phyloP scores from a whole-genome alignment of 2,888 invertebrate species.

The Dugesia japonica region DNA sequence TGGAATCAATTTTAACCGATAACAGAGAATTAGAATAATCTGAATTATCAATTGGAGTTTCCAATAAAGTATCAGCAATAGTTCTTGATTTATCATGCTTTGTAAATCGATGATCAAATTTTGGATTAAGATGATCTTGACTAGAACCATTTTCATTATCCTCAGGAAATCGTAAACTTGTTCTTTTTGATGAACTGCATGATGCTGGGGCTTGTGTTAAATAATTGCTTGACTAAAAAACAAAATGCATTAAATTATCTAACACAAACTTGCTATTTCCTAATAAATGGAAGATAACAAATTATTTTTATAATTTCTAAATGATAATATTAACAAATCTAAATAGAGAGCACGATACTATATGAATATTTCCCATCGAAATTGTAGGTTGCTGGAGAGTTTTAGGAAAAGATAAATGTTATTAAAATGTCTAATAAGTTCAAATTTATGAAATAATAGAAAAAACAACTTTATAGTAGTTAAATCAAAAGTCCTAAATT shows the following conservation, averaged over 20 bases:
- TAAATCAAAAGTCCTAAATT: no score
- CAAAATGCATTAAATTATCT: background rate
- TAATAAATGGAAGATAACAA: no score
- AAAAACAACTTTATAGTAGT: no score
- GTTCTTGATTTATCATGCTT: conserved; percentile 12
- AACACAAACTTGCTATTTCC: no score
- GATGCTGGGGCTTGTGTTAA: background rate
- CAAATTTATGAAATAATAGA: no score
- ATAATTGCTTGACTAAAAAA: conserved; percentile 15
- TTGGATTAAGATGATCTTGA: conserved; percentile 1
- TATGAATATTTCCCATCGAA: no score
- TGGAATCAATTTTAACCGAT: background rate
- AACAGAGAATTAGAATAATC: background rate
- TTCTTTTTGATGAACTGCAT: background rate
- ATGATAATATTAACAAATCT: no score
- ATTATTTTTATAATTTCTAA: no score
- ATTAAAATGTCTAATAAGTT: no score
- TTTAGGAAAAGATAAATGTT: no score
- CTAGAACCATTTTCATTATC: background rate
- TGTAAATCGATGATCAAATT: background rate
- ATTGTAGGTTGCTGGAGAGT: no score
- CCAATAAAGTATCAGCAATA: background rate
- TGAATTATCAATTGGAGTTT: conserved; percentile 7
- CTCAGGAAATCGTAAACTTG: background rate
- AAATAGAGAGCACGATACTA: no score